Evolutionary conservation across 2,113 vertebrate species (phyloP).

Genomic region (Rana temporaria): DNA sequence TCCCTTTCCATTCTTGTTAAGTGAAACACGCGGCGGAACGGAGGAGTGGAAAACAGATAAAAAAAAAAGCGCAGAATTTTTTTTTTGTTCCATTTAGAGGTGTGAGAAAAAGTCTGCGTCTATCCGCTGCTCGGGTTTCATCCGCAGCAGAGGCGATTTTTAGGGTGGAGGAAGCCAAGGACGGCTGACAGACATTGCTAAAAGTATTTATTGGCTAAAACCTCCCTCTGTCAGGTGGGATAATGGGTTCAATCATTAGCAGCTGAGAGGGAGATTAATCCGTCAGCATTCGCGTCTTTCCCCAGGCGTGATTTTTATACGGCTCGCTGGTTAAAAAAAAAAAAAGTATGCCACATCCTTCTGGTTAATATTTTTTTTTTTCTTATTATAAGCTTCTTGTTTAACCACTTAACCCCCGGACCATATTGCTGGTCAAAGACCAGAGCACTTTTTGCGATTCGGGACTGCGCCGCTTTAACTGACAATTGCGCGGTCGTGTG

Average conservation of each 20-base stretch:
- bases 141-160: conserved; percentile 56
- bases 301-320: conserved; percentile 73
- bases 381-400: too few species aligned
- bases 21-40: conserved; percentile 30
- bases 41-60: not conserved
- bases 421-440: too few species aligned
- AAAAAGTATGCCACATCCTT: too few species aligned
- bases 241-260: conserved; percentile 74
- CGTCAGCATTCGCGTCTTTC: conserved; percentile 69
- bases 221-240: conserved; percentile 65
- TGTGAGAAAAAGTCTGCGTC: conserved; percentile 38
- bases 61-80: conserved; percentile 3
- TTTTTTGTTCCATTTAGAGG: conserved; percentile 24
- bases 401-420: too few species aligned
- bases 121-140: conserved; percentile 56
- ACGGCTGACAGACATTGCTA: conserved; percentile 62
- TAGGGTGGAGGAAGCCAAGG: conserved; percentile 53
- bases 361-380: too few species aligned
- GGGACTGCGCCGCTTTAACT: too few species aligned
- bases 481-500: too few species aligned
- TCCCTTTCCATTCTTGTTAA: conserved; percentile 47
- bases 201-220: conserved; percentile 68
- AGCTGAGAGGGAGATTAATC: conserved; percentile 78
- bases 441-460: too few species aligned
- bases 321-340: conserved; percentile 14